Percentiles rank a stretch among this genome's conserved stretches.
These are phyloP conservation scores for Phymatocera aterrima DNA, from an alignment of 2,888 invertebrate genomes.

Conservation along the genomic window DNA sequence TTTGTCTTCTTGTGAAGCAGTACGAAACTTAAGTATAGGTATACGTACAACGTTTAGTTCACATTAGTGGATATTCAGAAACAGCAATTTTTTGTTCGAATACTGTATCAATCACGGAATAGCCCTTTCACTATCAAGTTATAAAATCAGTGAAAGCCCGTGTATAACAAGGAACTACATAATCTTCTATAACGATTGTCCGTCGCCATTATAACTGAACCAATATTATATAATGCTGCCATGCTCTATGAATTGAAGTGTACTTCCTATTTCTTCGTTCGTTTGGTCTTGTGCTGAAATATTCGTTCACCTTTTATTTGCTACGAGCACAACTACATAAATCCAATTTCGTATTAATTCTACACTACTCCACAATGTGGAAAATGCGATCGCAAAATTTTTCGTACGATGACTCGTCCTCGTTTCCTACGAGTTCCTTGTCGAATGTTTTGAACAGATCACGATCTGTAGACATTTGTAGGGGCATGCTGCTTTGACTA, in stretches of 20 bases:
- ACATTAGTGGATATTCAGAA: neutral
- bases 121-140: constrained; percentile 13
- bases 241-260: constrained; percentile 24
- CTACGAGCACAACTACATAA: neutral
- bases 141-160: constrained; percentile 31
- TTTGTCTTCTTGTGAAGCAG: neutral
- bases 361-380: neutral
- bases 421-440: no score
- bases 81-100: neutral
- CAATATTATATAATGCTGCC: constrained; percentile 9
- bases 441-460: no score
- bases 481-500: no score
- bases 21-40: neutral
- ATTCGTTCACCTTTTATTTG: neutral
- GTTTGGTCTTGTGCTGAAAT: neutral
- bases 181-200: neutral
- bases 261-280: constrained; percentile 18
- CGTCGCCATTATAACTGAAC: neutral
- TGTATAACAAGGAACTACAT: constrained; percentile 3
- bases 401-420: no score
- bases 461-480: no score
- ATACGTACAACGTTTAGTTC: no score
- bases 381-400: neutral
- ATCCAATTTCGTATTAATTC: neutral
- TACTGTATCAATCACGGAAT: neutral